Conservation (phyloP, 2,888 invertebrate genomes). For the Sphaerophoria taeniata region DNA sequence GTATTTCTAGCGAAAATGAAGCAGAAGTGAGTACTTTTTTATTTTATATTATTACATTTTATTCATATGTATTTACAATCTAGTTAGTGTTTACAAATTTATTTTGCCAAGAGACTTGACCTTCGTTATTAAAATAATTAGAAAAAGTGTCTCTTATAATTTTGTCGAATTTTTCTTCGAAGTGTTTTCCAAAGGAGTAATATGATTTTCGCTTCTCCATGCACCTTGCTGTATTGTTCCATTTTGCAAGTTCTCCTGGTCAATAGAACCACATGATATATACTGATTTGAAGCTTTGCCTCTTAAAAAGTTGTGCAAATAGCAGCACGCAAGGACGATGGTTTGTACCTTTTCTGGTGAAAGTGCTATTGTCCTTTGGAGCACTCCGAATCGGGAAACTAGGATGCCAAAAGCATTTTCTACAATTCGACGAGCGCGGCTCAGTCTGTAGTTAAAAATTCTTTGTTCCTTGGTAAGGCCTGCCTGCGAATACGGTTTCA, state of each 20-base stretch:
- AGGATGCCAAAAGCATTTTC: constrained; percentile 22
- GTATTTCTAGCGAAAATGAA: not conserved
- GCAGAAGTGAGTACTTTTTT: constrained; percentile 4
- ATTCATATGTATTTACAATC: constrained; percentile 1
- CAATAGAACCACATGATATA: not conserved
- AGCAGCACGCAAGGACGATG: constrained; percentile 8
- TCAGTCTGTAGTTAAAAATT: constrained; percentile 19
- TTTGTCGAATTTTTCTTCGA: constrained; percentile 4
- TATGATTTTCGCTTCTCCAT: not conserved
- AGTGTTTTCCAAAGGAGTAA: constrained; percentile 21
- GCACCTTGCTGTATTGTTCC: not conserved
- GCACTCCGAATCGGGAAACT: constrained; percentile 13
- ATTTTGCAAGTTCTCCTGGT: not conserved
- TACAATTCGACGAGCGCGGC: constrained; percentile 1
- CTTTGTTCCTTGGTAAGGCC: not conserved
- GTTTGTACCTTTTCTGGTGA: not conserved
- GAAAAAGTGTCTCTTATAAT: constrained; percentile 8
- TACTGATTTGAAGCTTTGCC: not conserved
- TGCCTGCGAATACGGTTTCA: not conserved
- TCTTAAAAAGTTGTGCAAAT: constrained; percentile 27
- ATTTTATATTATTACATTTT: not conserved
- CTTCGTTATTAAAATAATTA: too few relatives aligned
- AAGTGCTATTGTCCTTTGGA: not conserved
- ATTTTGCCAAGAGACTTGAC: too few relatives aligned
- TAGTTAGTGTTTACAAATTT: too few relatives aligned